Base-by-base conservation (phyloP, 1,140 invertebrate species). In the Aphaenogaster rudis region DNA sequence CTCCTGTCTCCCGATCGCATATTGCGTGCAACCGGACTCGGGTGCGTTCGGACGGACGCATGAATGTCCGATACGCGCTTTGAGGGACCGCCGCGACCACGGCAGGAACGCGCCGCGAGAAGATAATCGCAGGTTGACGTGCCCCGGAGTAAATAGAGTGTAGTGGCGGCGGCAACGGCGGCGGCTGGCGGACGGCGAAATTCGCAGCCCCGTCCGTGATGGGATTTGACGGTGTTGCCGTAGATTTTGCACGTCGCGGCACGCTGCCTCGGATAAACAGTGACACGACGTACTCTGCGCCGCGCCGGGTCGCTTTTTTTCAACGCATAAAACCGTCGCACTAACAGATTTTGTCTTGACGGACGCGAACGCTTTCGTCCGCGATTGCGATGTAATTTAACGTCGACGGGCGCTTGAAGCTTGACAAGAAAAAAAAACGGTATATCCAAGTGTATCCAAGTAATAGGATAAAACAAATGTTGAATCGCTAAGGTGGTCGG, bases 121-220 rank as follows among this genome's bases (percentile, higher is more conserved):
- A 79, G 78, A 13, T 84, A 91, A 86, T 86, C 88, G 69, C 59
- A 84, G 66, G 42, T 67, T 17, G 74, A 39, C 66, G 84, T 50
- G 59, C 39, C 45, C 48, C 67, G 17, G n/a, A 28, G 66, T 57
- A 33, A 64, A 57, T 71, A 86, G 76, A 57, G 78, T 59, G 85
- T 59, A 85, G 59, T 66, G 1, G 74, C 15, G 15, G 57, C 21
- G 74, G 9, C 11, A 8, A 17, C 48, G 21, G 15, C 8, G n/a
- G 8, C 33, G 71, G 17, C 17, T 28, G 52, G 13, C 8, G 74
- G 61, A 50, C 67, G 63, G 78, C 82, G 81, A 91, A 88, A 91
- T 91, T 91, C 81, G 86, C 88, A 50, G 76, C 87, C 54, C 66
- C 64, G 63, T 76, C 64, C 76, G 85, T 91, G 81, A 91, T 91